Evolutionary conservation across 2,113 vertebrate genomes (phyloP), one percentile per base, ranked within the genome.

Genomic region (Notothenia rossii): DNA sequence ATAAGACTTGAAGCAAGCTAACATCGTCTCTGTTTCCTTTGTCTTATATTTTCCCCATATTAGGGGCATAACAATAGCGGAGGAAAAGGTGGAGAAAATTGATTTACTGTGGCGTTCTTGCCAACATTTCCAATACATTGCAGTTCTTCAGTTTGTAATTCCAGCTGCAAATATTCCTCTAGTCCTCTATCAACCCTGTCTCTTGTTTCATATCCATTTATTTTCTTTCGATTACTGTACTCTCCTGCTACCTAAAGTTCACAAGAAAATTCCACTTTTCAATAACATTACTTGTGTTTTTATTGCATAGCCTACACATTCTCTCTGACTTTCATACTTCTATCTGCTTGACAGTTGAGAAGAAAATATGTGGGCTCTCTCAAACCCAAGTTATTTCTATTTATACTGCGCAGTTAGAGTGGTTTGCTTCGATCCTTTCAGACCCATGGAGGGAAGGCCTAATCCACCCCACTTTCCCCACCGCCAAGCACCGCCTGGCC

Each of bases 321-420:
- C 33, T 49, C 48, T 13, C 55, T 54, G 46, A 74, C 51, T 40
- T 71, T 40, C 7, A 1, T 72, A 14, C 25, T 63, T 86, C 50
- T 70, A 14, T 76, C 43, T 71, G 51, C 60, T 13, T 69, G 73
- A 78, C 71, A 81, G 75, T 63, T 56, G 51, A 85, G 75, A 84
- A 69, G 67, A 50, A 12, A 85, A 81, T 64, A 83, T 82, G 72
- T 77, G 85, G 81, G n/a, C 67, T 81, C 36, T 51, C 22, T 81
- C 56, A 81, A 83, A 84, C 80, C 84, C 71, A 72, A 77, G 46
- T 85, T 84, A 65, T 54, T 83, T 79, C 88, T 91, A 85, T 92
- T 91, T 91, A 86, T 91, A 87, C 82, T 14, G 64, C 33, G 78
- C 61, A 84, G 76, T 85, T 60, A 61, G 80, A 79, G 88, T 4